Evolutionary conservation across 1,140 invertebrate species (phyloP).

Genomic region (Hyposmocoma kahamanoa): DNA sequence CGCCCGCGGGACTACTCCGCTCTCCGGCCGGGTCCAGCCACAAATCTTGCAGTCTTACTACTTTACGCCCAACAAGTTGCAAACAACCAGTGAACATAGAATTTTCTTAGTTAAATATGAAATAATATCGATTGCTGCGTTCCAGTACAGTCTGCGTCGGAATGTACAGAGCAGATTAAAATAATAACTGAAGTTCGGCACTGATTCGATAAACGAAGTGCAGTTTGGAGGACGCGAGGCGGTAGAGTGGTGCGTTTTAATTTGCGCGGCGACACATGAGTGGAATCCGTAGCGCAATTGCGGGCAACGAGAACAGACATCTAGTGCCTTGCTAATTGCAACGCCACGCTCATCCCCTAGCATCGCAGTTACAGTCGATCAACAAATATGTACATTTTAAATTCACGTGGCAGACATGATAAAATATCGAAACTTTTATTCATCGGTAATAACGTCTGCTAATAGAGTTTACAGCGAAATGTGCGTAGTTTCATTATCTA

Average conservation of each 20-base stretch:
- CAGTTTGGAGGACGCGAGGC: conserved; percentile 55
- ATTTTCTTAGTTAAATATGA: too few species aligned
- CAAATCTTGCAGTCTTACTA: conserved; percentile 56
- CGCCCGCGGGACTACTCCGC: conserved; percentile 55
- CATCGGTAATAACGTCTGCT: too few species aligned
- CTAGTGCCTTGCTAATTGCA: conserved; percentile 69
- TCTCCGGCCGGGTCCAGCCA: conserved; percentile 41
- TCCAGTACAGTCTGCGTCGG: too few species aligned
- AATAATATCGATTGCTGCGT: too few species aligned
- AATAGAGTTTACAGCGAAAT: too few species aligned
- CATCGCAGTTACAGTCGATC: conserved; percentile 30
- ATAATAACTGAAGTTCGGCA: conserved; percentile 40
- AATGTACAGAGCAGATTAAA: too few species aligned
- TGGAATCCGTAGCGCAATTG: conserved; percentile 48
- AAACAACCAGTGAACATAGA: too few species aligned
- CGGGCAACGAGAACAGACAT: conserved; percentile 51
- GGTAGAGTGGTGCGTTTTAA: conserved; percentile 68
- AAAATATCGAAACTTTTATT: too few species aligned
- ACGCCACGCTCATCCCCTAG: conserved; percentile 45
- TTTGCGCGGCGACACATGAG: conserved; percentile 69
- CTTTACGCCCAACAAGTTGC: conserved; percentile 34
- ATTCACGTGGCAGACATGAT: too few species aligned
- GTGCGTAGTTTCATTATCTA: not conserved
- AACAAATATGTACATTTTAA: conserved; percentile 30
- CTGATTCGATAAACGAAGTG: conserved; percentile 50